Evolutionary conservation across 2,888 invertebrate species (phyloP).

Genomic region (Argyresthia goedartella): DNA sequence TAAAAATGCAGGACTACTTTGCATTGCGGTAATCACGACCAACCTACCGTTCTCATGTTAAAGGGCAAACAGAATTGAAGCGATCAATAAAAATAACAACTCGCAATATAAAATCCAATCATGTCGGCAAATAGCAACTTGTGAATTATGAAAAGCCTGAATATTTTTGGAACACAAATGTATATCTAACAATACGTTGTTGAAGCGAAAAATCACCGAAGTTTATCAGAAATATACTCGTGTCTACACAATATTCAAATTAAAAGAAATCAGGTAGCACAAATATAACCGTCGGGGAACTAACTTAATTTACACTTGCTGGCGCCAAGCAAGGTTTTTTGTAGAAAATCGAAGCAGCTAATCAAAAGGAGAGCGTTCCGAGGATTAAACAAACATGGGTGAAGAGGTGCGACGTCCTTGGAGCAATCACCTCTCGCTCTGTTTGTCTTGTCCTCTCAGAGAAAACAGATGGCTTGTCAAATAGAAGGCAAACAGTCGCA

Average conservation of each 20-base stretch:
- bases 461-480: slow-evolving; percentile 57
- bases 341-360: slow-evolving; percentile 23
- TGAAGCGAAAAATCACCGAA: too few relatives aligned
- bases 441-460: slow-evolving; percentile 48
- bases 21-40: too few relatives aligned
- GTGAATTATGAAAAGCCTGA: not conserved
- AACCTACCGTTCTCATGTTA: too few relatives aligned
- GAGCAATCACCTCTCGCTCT: slow-evolving; percentile 48
- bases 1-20: too few relatives aligned
- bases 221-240: too few relatives aligned
- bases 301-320: not conserved
- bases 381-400: slow-evolving; percentile 37
- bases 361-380: slow-evolving; percentile 40
- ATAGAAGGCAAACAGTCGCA: slow-evolving; percentile 42
- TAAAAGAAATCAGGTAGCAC: too few relatives aligned
- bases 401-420: slow-evolving; percentile 25
- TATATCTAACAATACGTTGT: too few relatives aligned
- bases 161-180: not conserved
- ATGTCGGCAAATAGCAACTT: not conserved
- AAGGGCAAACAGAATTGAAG: too few relatives aligned
- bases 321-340: not conserved
- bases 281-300: too few relatives aligned
- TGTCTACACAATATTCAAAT: too few relatives aligned
- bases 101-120: not conserved
- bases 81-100: too few relatives aligned